Conservation (phyloP, 1,140 invertebrate species). For the Pollicipes pollicipes region DNA sequence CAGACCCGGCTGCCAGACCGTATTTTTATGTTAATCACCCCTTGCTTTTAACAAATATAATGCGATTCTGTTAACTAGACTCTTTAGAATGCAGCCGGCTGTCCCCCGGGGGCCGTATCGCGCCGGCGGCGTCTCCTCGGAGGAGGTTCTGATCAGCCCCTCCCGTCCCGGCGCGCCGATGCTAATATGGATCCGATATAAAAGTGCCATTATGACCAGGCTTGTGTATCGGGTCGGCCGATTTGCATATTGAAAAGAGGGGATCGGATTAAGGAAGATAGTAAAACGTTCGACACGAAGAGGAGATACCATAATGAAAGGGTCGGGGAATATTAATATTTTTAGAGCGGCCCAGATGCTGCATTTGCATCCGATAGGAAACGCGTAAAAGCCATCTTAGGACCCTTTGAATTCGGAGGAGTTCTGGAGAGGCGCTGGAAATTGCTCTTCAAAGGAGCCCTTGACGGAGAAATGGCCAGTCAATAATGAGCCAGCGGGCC, state of each 20-base stretch:
- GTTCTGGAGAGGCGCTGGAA: not conserved
- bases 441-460: not conserved
- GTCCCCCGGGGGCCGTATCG: not conserved
- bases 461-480: not conserved
- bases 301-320: not conserved
- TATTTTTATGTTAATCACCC: conserved; percentile 2
- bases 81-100: not conserved
- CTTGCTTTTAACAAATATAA: conserved; percentile 1
- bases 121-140: not conserved
- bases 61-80: not conserved
- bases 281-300: not conserved
- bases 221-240: not conserved
- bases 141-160: not conserved
- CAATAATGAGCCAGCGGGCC: not conserved
- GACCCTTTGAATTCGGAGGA: not conserved
- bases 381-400: not conserved
- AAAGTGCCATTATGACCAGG: not conserved
- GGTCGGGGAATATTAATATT: conserved; percentile 2
- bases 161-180: not conserved
- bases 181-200: not conserved
- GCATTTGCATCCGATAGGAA: conserved; percentile 1
- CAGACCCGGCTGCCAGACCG: not conserved
- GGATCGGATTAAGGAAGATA: not conserved
- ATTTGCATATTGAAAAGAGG: conserved; percentile 1
- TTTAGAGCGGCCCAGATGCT: not conserved